These are phyloP conservation scores for Coenonympha arcania DNA, from an alignment of 2,888 invertebrate genomes.

Conservation along the genomic window DNA sequence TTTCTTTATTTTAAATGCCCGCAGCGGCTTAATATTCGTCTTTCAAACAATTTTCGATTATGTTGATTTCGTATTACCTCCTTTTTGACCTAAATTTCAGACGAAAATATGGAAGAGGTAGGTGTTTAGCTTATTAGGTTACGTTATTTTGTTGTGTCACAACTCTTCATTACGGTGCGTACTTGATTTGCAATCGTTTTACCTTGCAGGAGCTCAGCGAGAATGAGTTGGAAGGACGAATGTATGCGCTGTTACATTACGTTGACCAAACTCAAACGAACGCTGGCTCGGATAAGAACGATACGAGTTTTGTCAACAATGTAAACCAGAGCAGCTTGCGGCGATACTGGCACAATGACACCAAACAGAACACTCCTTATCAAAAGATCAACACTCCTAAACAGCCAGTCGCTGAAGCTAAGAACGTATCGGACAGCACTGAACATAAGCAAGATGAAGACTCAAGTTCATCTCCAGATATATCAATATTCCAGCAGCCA, in stretches of 20 bases:
- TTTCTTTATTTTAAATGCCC: slow-evolving; percentile 64
- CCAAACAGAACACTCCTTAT: slow-evolving; percentile 38
- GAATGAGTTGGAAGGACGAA: slow-evolving; percentile 64
- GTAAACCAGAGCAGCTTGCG: slow-evolving; percentile 49
- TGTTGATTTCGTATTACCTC: slow-evolving; percentile 61
- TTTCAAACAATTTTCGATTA: slow-evolving; percentile 58
- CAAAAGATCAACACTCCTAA: slow-evolving; percentile 45
- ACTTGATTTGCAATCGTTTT: slow-evolving; percentile 41
- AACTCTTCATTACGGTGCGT: slow-evolving; percentile 26
- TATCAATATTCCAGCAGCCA: slow-evolving; percentile 52
- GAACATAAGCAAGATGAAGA: slow-evolving; percentile 43
- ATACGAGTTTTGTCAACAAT: slow-evolving; percentile 37
- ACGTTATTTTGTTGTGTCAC: slow-evolving; percentile 60
- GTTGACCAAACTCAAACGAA: slow-evolving; percentile 56
- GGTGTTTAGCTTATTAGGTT: slow-evolving; percentile 51
- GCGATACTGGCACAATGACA: slow-evolving; percentile 60
- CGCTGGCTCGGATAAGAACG: slow-evolving; percentile 39
- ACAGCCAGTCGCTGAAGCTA: slow-evolving; percentile 25
- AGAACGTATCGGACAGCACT: slow-evolving; percentile 29
- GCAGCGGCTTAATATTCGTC: slow-evolving; percentile 52
- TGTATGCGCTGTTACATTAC: slow-evolving; percentile 68
- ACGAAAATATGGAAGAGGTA: slow-evolving; percentile 69
- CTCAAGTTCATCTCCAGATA: slow-evolving; percentile 37
- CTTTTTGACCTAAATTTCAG: slow-evolving; percentile 56
- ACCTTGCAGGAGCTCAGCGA: slow-evolving; percentile 66